phyloP scores from a whole-genome alignment of 2,797 vertebrate genomes.

The Pelobates cultripes region DNA sequence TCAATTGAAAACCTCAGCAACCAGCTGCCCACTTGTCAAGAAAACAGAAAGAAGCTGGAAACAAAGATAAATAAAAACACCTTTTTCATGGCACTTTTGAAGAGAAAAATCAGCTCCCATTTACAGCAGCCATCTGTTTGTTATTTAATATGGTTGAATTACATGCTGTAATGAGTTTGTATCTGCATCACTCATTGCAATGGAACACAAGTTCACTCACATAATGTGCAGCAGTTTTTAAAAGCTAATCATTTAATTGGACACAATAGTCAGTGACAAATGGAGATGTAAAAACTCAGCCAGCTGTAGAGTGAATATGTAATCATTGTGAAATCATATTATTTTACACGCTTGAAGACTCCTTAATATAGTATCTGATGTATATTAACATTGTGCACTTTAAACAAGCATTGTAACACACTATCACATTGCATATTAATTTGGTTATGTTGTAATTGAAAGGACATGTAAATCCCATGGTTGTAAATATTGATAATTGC shows the following conservation, averaged over 20 bases:
- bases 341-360: conserved; percentile 99
- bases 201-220: conserved; percentile 99
- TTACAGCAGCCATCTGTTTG: conserved; percentile 99
- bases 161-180: conserved; percentile 99
- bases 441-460: conserved; percentile 29
- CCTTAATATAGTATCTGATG: conserved; percentile 96
- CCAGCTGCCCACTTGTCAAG: conserved; percentile 99
- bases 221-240: conserved; percentile 98
- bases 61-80: conserved; percentile 98
- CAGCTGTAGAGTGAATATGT: conserved; percentile 99
- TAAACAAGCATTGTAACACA: conserved; percentile 62
- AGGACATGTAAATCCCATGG: conserved; percentile 10
- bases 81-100: conserved; percentile 92
- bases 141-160: conserved; percentile 99
- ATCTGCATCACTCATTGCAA: conserved; percentile 98
- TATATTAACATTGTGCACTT: conserved; percentile 79
- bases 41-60: conserved; percentile 97
- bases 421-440: conserved; percentile 42
- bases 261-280: conserved; percentile 99
- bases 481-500: conserved; percentile 1
- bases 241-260: conserved; percentile 99
- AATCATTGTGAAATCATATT: conserved; percentile 99
- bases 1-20: conserved; percentile 99
- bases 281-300: conserved; percentile 99
- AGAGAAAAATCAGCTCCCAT: conserved; percentile 97